These are phyloP conservation scores for Probosciger aterrimus DNA, from an alignment of 2,113 vertebrate genomes.

Conservation along the genomic window DNA sequence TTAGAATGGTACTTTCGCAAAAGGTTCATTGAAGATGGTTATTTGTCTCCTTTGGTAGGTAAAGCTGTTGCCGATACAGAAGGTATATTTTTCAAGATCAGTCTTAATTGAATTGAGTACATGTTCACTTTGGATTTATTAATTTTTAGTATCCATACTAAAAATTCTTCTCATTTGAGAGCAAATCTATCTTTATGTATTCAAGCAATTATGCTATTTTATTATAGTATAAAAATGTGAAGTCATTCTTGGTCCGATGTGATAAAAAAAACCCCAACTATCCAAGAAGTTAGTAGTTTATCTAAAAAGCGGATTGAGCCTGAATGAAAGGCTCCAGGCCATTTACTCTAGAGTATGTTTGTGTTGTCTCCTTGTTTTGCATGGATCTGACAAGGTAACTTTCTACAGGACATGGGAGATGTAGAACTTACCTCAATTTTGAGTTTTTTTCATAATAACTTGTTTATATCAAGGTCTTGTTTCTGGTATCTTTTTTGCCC, in stretches of 20 bases:
- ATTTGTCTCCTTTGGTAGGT: background rate
- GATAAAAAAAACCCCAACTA: background rate
- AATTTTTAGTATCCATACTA: background rate
- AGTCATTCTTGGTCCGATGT: background rate
- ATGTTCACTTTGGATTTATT: background rate
- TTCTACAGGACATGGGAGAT: background rate
- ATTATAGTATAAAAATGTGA: background rate
- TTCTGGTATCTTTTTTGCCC: background rate
- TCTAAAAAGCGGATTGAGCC: background rate
- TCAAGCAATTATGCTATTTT: background rate
- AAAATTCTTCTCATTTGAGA: background rate
- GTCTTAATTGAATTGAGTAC: background rate
- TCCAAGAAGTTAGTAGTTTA: background rate
- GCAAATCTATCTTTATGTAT: background rate
- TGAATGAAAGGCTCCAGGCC: background rate
- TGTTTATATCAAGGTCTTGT: background rate
- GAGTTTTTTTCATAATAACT: background rate
- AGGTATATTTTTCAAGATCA: background rate
- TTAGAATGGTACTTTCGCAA: background rate
- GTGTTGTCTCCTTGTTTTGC: background rate
- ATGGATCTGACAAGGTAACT: background rate
- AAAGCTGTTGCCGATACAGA: background rate
- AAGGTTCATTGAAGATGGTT: background rate
- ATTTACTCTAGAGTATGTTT: background rate
- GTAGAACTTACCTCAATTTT: background rate